These are phyloP conservation scores for Myripristis jacobus DNA, from an alignment of 2,797 vertebrate genomes.

Conservation along the genomic window DNA sequence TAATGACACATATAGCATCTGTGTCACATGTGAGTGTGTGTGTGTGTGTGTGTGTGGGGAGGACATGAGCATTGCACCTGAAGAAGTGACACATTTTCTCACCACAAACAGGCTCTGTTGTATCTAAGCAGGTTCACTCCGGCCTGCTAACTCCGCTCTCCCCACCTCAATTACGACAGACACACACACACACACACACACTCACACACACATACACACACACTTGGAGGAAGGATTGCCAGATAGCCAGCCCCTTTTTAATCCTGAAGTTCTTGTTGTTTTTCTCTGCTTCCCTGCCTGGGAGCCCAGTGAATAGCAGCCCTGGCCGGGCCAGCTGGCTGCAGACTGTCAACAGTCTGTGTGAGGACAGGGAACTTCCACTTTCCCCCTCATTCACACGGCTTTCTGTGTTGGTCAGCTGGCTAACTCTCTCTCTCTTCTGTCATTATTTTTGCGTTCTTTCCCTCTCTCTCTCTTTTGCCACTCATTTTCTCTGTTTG, in stretches of 20 bases:
- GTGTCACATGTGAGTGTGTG: no score
- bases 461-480: not conserved
- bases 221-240: constrained; percentile 17
- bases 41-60: no score
- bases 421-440: constrained; percentile 14
- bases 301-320: constrained; percentile 63
- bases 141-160: no score
- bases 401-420: constrained; percentile 41
- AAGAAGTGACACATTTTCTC: no score
- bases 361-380: constrained; percentile 53
- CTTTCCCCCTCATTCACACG: constrained; percentile 35
- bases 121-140: no score
- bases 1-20: no score
- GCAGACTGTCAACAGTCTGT: constrained; percentile 63
- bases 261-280: constrained; percentile 41
- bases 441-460: not conserved
- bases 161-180: not conserved
- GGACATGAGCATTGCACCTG: no score
- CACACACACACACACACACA: not conserved
- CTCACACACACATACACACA: no score
- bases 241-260: constrained; percentile 4
- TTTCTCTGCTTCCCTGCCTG: constrained; percentile 53
- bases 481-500: constrained; percentile 12
- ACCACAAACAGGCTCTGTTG: no score
- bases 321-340: constrained; percentile 58